phyloP scores from a whole-genome alignment of 2,888 invertebrate species.

The Sycophila texana region DNA sequence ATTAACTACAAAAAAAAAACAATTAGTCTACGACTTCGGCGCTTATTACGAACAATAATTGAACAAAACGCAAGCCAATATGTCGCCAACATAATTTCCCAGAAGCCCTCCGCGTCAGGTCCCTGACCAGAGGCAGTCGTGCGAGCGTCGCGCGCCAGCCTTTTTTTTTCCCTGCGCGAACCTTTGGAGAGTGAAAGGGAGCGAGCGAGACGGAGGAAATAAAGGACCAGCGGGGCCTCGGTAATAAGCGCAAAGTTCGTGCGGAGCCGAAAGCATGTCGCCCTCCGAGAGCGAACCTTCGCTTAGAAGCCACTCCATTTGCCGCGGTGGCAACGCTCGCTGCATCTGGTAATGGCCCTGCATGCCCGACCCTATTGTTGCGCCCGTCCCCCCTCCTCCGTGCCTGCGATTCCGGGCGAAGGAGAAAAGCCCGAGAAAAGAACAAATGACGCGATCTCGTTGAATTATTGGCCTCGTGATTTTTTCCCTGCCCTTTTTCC shows the following conservation, averaged over 20 bases:
- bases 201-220: background rate
- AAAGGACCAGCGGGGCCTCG: background rate
- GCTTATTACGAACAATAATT: too few relatives aligned
- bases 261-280: background rate
- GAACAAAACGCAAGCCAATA: too few relatives aligned
- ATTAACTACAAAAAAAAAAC: too few relatives aligned
- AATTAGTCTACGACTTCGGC: too few relatives aligned
- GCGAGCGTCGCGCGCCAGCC: too few relatives aligned
- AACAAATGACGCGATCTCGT: conserved; percentile 36
- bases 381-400: background rate
- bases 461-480: conserved; percentile 29
- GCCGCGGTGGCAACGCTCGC: conserved; percentile 58
- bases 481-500: too few relatives aligned
- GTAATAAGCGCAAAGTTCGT: background rate
- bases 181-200: conserved; percentile 29
- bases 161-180: background rate
- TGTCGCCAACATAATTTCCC: too few relatives aligned
- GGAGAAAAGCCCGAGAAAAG: conserved; percentile 2
- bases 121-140: too few relatives aligned
- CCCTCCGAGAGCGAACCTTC: conserved; percentile 33
- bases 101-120: too few relatives aligned
- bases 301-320: conserved; percentile 55
- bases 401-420: background rate
- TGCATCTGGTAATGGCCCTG: conserved; percentile 60
- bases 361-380: background rate